Evolutionary conservation across 1,140 invertebrate species (phyloP), one percentile per base, ranked within the genome.

Genomic region (Lepidotrigona ventralis): DNA sequence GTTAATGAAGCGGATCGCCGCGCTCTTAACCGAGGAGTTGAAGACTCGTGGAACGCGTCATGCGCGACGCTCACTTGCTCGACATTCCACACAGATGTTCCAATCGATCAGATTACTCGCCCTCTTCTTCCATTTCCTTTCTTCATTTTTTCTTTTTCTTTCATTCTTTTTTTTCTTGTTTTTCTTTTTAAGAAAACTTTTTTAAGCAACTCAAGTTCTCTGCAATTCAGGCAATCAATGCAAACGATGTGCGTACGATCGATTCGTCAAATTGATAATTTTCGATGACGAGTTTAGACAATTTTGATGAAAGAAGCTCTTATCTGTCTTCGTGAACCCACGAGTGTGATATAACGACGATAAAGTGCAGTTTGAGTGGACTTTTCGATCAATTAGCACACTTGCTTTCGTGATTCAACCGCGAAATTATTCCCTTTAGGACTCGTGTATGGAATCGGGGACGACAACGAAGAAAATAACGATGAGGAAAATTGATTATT

Each of bases 31-130:
- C 88, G 87, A 92, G 86, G 54, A 78, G 73, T 64, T 73, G 74
- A 79, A 79, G 14, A 26, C 58, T 79, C 69, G 64, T 84, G 85
- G 73, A 75, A 73, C 81, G 74, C 88, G 79, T 78, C 82, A 86
- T 83, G 85, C 87, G 82, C 85, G 80, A 89, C 83, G 85, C 86
- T 89, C 85, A 86, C 89, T 89, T 89, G 87, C 90, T 91, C 89
- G 90, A 92, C 91, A 92, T 92, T 91, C 91, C 91, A 75, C 90
- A 91, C 88, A 91, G 90, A 90, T 91, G 91, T 90, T 90, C 84
- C 64, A 66, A 51, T 60, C 85, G 88, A 92, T 92, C 91, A 91
- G 91, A 92, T 92, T 90, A 84, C 58, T 63, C 83, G 68, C 63
- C 64, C 56, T 60, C 63, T 23, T 23, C 53, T 14, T 1, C 58